These are phyloP conservation scores for Sinonovacula constricta DNA, from an alignment of 1,140 invertebrate genomes.

Conservation along the genomic window DNA sequence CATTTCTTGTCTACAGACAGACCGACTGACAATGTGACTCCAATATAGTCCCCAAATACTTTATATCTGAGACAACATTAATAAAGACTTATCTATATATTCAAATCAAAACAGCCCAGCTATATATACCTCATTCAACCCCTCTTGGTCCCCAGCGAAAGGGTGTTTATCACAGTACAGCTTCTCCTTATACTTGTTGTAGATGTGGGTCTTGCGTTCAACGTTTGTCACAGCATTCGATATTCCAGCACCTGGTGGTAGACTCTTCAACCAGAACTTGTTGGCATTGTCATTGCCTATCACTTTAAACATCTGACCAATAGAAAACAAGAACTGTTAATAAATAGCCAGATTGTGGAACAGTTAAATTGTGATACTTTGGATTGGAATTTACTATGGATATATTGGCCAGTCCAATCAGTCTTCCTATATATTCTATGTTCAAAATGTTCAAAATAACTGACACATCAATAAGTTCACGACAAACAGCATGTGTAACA, in stretches of 20 bases:
- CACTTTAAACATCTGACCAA: slow-evolving; percentile 39
- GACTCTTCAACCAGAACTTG: slow-evolving; percentile 39
- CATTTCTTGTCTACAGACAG: too few species aligned
- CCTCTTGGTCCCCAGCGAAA: background rate
- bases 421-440: too few species aligned
- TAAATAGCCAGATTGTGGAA: background rate
- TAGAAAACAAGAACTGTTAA: background rate
- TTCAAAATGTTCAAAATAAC: too few species aligned
- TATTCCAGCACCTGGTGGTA: slow-evolving; percentile 11
- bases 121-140: slow-evolving; percentile 36
- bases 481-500: too few species aligned
- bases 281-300: slow-evolving; percentile 50
- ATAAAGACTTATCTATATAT: too few species aligned
- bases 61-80: too few species aligned
- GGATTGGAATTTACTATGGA: too few species aligned
- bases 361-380: background rate
- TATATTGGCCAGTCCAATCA: too few species aligned
- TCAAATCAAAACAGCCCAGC: too few species aligned
- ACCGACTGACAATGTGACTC: too few species aligned
- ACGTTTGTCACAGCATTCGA: background rate
- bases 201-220: slow-evolving; percentile 24
- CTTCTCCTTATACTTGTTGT: slow-evolving; percentile 45
- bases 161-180: slow-evolving; percentile 35
- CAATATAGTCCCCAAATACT: too few species aligned
- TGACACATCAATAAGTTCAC: too few species aligned